Conservation (phyloP, 2,113 vertebrate genomes). For the Eptatretus burgeri region DNA sequence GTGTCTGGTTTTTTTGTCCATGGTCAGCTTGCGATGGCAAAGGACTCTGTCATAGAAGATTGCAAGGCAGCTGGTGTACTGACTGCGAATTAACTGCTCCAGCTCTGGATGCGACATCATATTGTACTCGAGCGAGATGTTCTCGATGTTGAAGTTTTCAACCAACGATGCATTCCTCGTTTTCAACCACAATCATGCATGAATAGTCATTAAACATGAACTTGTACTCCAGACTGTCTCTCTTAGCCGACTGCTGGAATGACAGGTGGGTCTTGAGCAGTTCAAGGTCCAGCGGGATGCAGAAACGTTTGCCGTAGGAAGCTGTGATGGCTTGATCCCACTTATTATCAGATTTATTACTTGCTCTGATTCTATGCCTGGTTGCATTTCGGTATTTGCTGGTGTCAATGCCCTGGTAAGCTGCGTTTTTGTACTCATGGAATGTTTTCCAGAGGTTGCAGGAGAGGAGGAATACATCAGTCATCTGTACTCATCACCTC, state of each 20-base stretch:
- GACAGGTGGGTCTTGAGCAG: neutral
- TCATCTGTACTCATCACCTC: no score
- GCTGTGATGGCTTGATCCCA: neutral
- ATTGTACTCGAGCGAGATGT: neutral
- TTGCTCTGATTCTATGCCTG: neutral
- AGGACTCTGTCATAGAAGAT: neutral
- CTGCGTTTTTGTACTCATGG: neutral
- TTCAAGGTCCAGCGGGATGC: neutral
- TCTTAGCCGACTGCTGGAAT: neutral
- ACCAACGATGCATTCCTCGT: no score
- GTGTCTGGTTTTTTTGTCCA: neutral
- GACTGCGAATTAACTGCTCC: neutral
- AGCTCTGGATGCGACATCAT: neutral
- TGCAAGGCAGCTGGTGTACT: neutral
- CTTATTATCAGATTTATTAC: neutral
- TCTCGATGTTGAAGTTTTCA: no score
- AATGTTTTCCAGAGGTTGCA: neutral
- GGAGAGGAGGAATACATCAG: no score
- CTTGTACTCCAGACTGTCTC: neutral
- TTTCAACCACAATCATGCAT: neutral
- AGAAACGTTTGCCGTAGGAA: neutral
- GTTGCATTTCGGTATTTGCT: neutral
- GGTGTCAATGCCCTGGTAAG: neutral
- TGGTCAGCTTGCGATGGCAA: neutral
- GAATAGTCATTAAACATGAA: neutral